A percentile compares a stretch with the other conserved stretches of the same genome.
Evolutionary conservation across 2,888 invertebrate species (phyloP).

Genomic region (Bombylius discolor): DNA sequence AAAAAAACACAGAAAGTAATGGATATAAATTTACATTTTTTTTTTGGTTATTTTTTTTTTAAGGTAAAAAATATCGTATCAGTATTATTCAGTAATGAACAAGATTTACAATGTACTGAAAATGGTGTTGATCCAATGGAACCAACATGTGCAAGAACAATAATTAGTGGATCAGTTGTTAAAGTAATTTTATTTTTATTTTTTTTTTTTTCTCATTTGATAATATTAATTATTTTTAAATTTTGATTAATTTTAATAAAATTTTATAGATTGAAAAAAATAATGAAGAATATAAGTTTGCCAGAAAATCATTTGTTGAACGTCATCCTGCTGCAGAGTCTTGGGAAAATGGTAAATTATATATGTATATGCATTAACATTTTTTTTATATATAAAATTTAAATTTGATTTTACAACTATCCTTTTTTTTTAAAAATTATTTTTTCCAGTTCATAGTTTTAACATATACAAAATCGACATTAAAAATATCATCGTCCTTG

Average conservation of each 20-base stretch:
- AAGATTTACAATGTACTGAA: slow-evolving; percentile 24
- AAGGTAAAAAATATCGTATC: slow-evolving; percentile 27
- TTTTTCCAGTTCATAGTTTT: slow-evolving; percentile 58
- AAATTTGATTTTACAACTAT: not conserved
- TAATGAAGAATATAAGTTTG: slow-evolving; percentile 11
- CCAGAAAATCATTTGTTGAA: slow-evolving; percentile 13
- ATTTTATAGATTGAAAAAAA: slow-evolving; percentile 2
- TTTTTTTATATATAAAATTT: not conserved
- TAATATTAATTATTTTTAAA: not conserved
- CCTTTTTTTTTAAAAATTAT: slow-evolving; percentile 26
- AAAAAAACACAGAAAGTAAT: not conserved
- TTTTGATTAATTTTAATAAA: not conserved
- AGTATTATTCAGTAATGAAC: slow-evolving; percentile 28
- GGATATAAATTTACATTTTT: not conserved
- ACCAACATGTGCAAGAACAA: slow-evolving; percentile 27
- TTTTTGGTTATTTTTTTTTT: not conserved
- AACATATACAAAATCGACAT: slow-evolving; percentile 67
- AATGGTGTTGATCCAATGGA: slow-evolving; percentile 33
- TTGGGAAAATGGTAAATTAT: slow-evolving; percentile 24
- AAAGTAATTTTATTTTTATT: slow-evolving; percentile 6
- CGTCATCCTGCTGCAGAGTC: slow-evolving; percentile 29
- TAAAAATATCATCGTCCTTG: slow-evolving; percentile 57
- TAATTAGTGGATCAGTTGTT: slow-evolving; percentile 29
- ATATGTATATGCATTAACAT: no score
- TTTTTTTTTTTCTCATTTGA: not conserved